These are phyloP conservation scores for Hipposideros larvatus DNA, from an alignment of 2,797 vertebrate genomes.

Conservation along the genomic window DNA sequence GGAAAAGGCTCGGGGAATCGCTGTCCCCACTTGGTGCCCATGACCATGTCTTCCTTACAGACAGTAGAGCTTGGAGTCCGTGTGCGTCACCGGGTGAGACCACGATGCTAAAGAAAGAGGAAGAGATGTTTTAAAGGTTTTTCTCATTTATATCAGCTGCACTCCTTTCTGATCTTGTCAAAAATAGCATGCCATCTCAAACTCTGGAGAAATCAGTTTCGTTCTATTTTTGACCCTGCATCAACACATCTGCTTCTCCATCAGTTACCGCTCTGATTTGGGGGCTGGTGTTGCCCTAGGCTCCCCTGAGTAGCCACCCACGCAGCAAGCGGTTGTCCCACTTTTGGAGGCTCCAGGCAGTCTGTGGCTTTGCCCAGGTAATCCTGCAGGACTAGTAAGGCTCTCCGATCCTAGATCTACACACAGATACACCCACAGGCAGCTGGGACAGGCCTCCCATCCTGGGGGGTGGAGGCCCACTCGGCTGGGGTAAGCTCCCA, in stretches of 20 bases:
- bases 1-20: fast-evolving
- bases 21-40: not conserved
- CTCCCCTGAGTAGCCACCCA: constrained; percentile 64
- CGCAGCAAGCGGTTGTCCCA: not conserved
- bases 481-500: not conserved
- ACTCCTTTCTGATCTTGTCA: not conserved
- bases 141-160: not conserved
- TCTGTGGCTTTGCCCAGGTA: constrained; percentile 51
- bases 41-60: not conserved
- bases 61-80: not conserved
- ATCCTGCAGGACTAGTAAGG: not conserved
- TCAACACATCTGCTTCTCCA: not conserved
- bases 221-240: not conserved
- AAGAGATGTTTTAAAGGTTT: not conserved
- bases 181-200: constrained; percentile 1
- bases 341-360: constrained; percentile 2
- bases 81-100: not conserved
- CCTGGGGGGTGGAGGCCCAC: not conserved
- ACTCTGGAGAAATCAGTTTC: constrained; percentile 23
- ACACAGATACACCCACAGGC: not conserved
- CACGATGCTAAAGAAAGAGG: not conserved
- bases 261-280: constrained; percentile 28
- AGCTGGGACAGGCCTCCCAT: not conserved
- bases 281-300: not conserved
- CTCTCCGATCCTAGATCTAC: not conserved